Evolutionary conservation across 2,888 invertebrate genomes (phyloP).

Genomic region (Drosophila anceps): DNA sequence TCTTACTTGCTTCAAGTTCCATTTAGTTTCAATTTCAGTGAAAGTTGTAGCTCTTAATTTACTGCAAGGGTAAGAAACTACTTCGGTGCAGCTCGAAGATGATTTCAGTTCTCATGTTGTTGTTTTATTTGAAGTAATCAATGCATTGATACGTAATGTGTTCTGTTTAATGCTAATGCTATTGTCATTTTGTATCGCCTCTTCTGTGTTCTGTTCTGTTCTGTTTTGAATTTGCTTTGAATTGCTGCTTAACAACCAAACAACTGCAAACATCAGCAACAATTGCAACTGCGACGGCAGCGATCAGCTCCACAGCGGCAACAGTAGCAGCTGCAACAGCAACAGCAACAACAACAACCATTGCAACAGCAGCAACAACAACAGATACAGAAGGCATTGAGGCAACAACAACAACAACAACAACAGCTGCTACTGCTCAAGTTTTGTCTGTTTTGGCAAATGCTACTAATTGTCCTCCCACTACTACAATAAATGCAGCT

Average conservation of each 20-base stretch:
- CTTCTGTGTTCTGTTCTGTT: slow-evolving; percentile 79
- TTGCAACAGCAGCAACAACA: slow-evolving; percentile 68
- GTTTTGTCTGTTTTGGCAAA: slow-evolving; percentile 67
- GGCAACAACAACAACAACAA: slow-evolving; percentile 57
- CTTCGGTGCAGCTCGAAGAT: slow-evolving; percentile 50
- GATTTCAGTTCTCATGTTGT: slow-evolving; percentile 49
- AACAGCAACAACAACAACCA: slow-evolving; percentile 39
- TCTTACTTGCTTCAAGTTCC: too few species aligned
- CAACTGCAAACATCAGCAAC: slow-evolving; percentile 59
- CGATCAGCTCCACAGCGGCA: slow-evolving; percentile 54
- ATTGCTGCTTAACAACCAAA: slow-evolving; percentile 65
- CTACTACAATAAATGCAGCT: slow-evolving; percentile 69
- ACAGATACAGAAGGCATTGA: slow-evolving; percentile 75
- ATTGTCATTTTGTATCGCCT: slow-evolving; percentile 79
- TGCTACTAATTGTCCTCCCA: slow-evolving; percentile 65
- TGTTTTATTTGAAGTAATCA: slow-evolving; percentile 41
- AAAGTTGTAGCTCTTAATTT: neutral
- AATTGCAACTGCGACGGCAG: slow-evolving; percentile 59
- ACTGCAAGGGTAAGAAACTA: slow-evolving; percentile 31
- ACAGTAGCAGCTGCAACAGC: slow-evolving; percentile 37
- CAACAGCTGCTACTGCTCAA: slow-evolving; percentile 49
- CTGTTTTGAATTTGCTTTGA: slow-evolving; percentile 68
- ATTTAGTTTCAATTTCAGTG: too few species aligned
- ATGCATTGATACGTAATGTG: slow-evolving; percentile 40
- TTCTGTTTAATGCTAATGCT: slow-evolving; percentile 59